Evolutionary conservation across 1,140 invertebrate genomes (phyloP).

Genomic region (Drosophila melanogaster): Release_6_plus_ISO1_MT NC_004354.4:19772001-19772500

Average conservation of each 20-base stretch:
- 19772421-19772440: slow-evolving; percentile 26
- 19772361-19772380: slow-evolving; percentile 59
- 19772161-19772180: slow-evolving; percentile 29
- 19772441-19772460: slow-evolving; percentile 24
- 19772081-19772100: slow-evolving; percentile 2
- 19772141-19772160: slow-evolving; percentile 41
- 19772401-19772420: slow-evolving; percentile 68
- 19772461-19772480: slow-evolving; percentile 60
- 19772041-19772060: too few species aligned
- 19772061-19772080: not conserved
- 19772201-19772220: slow-evolving; percentile 58
- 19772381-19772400: slow-evolving; percentile 75
- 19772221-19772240: slow-evolving; percentile 35
- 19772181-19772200: slow-evolving; percentile 21
- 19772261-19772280: slow-evolving; percentile 19
- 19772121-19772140: slow-evolving; percentile 6
- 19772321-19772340: slow-evolving; percentile 9
- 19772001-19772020: too few species aligned
- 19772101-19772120: not conserved
- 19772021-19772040: too few species aligned
- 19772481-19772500: slow-evolving; percentile 50
- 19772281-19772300: slow-evolving; percentile 70
- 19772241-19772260: not conserved
- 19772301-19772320: slow-evolving; percentile 44
- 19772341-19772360: slow-evolving; percentile 13